Base-by-base conservation (phyloP, 1,140 invertebrate species). In the Calliphora vicina region DNA sequence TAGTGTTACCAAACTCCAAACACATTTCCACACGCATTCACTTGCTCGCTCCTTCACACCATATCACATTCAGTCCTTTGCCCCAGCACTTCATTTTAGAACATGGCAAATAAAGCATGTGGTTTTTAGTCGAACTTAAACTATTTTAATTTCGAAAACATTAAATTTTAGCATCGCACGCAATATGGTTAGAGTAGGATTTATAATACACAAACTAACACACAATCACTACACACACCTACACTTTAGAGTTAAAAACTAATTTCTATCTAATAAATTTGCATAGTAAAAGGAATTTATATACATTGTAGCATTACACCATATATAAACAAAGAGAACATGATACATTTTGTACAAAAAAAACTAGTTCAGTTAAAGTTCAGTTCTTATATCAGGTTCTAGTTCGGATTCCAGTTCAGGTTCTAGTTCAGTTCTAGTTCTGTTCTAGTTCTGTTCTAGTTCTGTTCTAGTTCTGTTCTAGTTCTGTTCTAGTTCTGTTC, bases 211-310 rank as follows among this genome's bases (percentile, higher is more conserved):
- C 45, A 50, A 12, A 50, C 13, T 17, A 15, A 12, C 3, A 50
- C 45, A 50, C 45, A 12, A 9, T 17, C 45, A 50, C 17, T 67
- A 25, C n/a, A 67, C 61, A 67, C 20, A 61, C 57, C 4, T 61
- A n/a, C 2, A 20, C 61, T 23, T 67, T 4, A 67, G 20, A 67
- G 20, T 67, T 67, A 20, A 67, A 67, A 67, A 67, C 61, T 67
- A 67, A 67, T 67, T 67, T 67, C 10, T 67, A 20, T 67, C 61
- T 67, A 67, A 67, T 67, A 67, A 67, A 67, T 67, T 35, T 67
- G 20, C 8, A 4, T 35, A 4, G 2, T 35, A 35, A 35, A 35
- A 35, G 29, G n/a, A n/a, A n/a, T 35, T 35, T 35, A 35, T 4
- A 35, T 2, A 35, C 29, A 8, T 29, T 29, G 2, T 29, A 29